phyloP scores from a whole-genome alignment of 2,113 vertebrate genomes.

The Phaetusa simplex region DNA sequence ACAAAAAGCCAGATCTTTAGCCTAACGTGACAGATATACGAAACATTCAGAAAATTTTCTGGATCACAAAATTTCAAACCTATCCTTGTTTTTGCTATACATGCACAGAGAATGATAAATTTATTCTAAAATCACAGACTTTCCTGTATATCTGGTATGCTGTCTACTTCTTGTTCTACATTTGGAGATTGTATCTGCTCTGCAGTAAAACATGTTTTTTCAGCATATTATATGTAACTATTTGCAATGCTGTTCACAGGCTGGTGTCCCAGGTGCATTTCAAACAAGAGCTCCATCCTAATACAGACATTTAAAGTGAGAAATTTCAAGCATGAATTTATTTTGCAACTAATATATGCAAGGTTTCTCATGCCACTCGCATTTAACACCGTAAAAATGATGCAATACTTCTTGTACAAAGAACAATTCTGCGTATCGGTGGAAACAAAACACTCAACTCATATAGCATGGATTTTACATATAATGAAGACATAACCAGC shows the following conservation, averaged over 20 bases:
- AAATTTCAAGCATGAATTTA: neutral
- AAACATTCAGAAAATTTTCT: neutral
- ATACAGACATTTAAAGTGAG: neutral
- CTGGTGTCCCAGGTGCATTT: neutral
- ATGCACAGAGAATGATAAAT: neutral
- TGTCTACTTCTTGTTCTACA: neutral
- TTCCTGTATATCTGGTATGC: neutral
- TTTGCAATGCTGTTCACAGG: neutral
- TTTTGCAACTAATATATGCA: neutral
- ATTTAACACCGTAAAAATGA: neutral
- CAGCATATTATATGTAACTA: neutral
- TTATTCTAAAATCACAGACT: neutral
- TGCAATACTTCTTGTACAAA: neutral
- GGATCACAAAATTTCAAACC: neutral
- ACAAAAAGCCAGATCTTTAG: neutral
- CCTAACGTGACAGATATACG: neutral
- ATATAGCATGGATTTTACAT: neutral
- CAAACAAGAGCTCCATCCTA: neutral
- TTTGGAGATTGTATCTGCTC: neutral
- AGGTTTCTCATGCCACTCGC: neutral
- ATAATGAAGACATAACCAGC: neutral
- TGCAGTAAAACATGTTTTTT: neutral
- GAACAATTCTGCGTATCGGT: neutral
- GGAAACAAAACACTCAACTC: neutral
- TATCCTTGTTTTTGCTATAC: neutral